A percentile compares a stretch with the other conserved stretches of the same genome.
Conservation (phyloP, 2,888 invertebrate species). For the Aspidapion aeneum region DNA sequence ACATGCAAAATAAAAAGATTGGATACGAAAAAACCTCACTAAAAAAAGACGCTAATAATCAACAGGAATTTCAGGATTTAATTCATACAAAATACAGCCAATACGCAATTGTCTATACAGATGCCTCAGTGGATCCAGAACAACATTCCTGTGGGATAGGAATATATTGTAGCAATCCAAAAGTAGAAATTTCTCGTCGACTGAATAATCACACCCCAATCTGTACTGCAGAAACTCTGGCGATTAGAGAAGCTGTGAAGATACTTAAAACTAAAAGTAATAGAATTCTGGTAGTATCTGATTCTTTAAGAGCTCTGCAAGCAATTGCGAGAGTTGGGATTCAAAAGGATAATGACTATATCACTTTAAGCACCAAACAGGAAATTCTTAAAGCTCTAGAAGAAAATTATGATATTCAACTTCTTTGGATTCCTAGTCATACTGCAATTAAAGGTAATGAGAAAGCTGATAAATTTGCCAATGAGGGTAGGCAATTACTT, state of each 20-base stretch:
- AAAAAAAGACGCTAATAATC: neutral
- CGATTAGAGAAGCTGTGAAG: neutral
- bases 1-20: neutral
- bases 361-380: neutral
- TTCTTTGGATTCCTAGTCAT: neutral
- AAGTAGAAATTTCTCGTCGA: neutral
- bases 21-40: neutral
- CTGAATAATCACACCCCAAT: neutral
- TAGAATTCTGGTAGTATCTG: neutral
- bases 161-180: neutral
- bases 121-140: neutral
- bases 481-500: neutral
- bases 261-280: neutral
- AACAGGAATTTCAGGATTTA: neutral
- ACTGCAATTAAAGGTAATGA: neutral
- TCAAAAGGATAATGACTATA: neutral
- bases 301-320: neutral
- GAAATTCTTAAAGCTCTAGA: neutral
- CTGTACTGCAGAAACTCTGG: neutral
- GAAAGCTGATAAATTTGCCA: neutral
- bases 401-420: neutral
- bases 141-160: neutral
- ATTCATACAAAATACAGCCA: neutral
- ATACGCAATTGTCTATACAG: neutral
- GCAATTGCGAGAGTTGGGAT: neutral